Evolutionary conservation across 2,888 invertebrate genomes (phyloP), one percentile per base, ranked within the genome.

Genomic region (Hypselothyrea guttata): DNA sequence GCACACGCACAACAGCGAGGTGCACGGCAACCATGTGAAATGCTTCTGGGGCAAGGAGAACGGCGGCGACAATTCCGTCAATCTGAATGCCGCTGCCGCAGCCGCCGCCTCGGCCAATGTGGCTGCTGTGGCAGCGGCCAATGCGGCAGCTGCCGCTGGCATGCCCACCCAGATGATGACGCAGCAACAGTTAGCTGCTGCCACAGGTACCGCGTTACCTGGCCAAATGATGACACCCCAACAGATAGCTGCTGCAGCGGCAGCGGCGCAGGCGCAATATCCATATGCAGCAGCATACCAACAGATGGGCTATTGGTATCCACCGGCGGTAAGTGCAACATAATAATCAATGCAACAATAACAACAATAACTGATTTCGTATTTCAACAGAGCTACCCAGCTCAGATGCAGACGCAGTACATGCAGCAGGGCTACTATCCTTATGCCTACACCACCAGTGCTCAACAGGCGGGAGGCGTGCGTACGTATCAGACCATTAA

Each of bases 1-100:
- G 91, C 95, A 95, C 52, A 95, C 97, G 90, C 97, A 99, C 91
- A 98, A 98, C 88, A 96, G 97, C 75, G 98, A 98, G 91, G 95
- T 99, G 84, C 96, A 95, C 88, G 98, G 98, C 61, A 96, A 97
- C 89, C 93, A 94, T 77, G 98, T 99, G 47, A 98, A 99, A 92
- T 99, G 99, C 91, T 98, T 98, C 91, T 99, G 99, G 99, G 99
- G 99, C 45, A 98, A 98, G 91, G 98, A 99, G 88, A 96, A 97
- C 86, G 96, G 93, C 41, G 90, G 92, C 47, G 93, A 93, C 64
- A 92, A 91, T 51, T 90, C 90, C 9, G 87, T 85, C 64, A 91
- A 85, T 71, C 64, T 87, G 45, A 84, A 84, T 48, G 83, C 81
- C 11, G 77, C 84, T 12, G 87, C 85, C 28, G 88, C 86, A 7